phyloP scores from a whole-genome alignment of 2,888 invertebrate species.

The Tipula lateralis region DNA sequence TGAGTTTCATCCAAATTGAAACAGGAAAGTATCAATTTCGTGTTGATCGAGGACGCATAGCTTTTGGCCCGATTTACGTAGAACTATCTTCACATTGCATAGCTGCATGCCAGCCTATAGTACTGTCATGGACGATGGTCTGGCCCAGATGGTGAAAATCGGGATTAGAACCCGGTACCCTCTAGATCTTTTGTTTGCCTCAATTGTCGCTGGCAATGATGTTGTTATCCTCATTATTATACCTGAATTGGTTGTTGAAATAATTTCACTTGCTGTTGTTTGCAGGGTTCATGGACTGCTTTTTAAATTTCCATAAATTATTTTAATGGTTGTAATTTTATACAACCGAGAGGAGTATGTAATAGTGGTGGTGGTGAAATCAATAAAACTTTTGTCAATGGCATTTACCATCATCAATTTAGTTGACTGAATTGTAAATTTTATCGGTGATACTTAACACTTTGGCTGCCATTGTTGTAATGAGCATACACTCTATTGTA shows the following conservation, averaged over 20 bases:
- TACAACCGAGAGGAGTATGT: background rate
- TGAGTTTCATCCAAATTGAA: no score
- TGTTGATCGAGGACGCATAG: no score
- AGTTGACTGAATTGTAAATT: background rate
- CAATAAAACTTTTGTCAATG: background rate
- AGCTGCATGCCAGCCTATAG: no score
- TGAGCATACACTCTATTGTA: no score
- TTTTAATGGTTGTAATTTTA: background rate
- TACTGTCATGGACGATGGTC: no score
- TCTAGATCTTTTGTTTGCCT: background rate
- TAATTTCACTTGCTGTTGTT: background rate
- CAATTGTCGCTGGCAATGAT: background rate
- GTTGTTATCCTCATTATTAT: background rate
- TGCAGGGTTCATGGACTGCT: background rate
- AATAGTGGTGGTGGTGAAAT: background rate
- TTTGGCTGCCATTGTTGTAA: no score
- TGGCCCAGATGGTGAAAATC: no score
- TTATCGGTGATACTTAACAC: background rate
- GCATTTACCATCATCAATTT: background rate
- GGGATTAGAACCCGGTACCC: no score
- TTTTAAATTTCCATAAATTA: background rate
- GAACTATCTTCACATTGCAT: no score
- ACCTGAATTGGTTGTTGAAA: background rate
- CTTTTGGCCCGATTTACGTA: no score
- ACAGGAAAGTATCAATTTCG: no score